Evolutionary conservation across 2,113 vertebrate species (phyloP).

Genomic region (Microcebus jonahi): DNA sequence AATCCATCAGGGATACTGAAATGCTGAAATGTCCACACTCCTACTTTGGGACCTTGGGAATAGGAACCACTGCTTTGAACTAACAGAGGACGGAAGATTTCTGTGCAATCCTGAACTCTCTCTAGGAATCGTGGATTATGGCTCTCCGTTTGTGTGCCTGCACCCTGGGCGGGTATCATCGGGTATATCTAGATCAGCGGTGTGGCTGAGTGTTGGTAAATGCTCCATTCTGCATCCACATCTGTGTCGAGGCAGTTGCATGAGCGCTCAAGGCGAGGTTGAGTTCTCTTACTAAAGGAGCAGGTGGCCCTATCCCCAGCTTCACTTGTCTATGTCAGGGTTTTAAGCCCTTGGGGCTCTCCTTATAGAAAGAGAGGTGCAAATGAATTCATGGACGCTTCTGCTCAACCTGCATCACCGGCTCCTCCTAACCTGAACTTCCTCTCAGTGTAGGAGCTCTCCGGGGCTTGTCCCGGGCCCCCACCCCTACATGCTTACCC

Average conservation of each 20-base stretch:
- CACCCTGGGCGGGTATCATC: too few species aligned
- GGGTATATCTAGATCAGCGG: neutral
- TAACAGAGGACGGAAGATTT: neutral
- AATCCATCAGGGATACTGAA: neutral
- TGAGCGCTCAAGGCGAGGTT: accelerated
- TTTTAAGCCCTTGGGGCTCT: too few species aligned
- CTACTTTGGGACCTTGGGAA: too few species aligned
- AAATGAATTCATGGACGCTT: too few species aligned
- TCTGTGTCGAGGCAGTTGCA: neutral
- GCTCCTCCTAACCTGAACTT: neutral
- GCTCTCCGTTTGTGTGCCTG: neutral
- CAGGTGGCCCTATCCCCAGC: neutral
- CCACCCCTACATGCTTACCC: accelerated
- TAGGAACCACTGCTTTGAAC: neutral
- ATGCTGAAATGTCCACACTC: too few species aligned
- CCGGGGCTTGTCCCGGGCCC: neutral
- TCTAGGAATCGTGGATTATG: accelerated
- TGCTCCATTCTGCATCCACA: neutral
- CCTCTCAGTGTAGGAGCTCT: neutral
- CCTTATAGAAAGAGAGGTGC: too few species aligned
- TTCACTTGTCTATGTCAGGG: accelerated
- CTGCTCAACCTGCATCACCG: neutral
- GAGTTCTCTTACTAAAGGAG: neutral
- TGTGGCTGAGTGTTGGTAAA: neutral
- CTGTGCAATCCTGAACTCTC: accelerated